A percentile compares a stretch with the other conserved stretches of the same genome.
phyloP scores from a whole-genome alignment of 2,797 vertebrate species.

The Luscinia megarhynchos region DNA sequence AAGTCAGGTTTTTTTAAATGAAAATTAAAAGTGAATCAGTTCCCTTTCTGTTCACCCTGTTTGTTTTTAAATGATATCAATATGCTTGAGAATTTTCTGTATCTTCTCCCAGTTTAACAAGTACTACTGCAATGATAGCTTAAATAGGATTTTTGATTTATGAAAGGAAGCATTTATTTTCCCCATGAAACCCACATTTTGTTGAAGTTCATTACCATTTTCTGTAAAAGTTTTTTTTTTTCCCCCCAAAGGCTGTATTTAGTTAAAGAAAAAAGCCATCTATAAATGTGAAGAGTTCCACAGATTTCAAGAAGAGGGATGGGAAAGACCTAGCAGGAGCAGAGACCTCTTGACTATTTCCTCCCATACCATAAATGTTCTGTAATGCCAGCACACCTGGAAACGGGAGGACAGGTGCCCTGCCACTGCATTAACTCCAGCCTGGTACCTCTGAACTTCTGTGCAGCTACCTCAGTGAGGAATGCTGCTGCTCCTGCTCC shows the following conservation, averaged over 20 bases:
- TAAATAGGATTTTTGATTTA: slow-evolving; percentile 1
- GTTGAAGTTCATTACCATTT: neutral
- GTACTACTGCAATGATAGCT: neutral
- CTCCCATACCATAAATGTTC: neutral
- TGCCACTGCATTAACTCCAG: neutral
- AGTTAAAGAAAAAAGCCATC: neutral
- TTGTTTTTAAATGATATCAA: slow-evolving; percentile 9
- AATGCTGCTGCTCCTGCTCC: neutral
- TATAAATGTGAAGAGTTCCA: neutral
- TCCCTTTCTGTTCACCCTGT: neutral
- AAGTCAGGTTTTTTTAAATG: neutral
- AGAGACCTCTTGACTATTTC: neutral
- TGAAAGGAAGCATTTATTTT: neutral
- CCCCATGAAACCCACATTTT: neutral
- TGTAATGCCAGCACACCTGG: neutral
- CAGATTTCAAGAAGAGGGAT: neutral
- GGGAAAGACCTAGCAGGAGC: neutral
- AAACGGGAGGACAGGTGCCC: neutral
- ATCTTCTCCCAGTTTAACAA: slow-evolving; percentile 12
- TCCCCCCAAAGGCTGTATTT: neutral
- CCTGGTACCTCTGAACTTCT: neutral
- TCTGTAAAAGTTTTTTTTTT: neutral
- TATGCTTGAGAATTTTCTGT: slow-evolving; percentile 20
- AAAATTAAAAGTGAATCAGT: slow-evolving; percentile 28
- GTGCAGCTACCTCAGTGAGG: neutral